A percentile compares a stretch with the other conserved stretches of the same genome.
These are phyloP conservation scores for Cettia cetti DNA, from an alignment of 2,113 vertebrate genomes.

Conservation along the genomic window DNA sequence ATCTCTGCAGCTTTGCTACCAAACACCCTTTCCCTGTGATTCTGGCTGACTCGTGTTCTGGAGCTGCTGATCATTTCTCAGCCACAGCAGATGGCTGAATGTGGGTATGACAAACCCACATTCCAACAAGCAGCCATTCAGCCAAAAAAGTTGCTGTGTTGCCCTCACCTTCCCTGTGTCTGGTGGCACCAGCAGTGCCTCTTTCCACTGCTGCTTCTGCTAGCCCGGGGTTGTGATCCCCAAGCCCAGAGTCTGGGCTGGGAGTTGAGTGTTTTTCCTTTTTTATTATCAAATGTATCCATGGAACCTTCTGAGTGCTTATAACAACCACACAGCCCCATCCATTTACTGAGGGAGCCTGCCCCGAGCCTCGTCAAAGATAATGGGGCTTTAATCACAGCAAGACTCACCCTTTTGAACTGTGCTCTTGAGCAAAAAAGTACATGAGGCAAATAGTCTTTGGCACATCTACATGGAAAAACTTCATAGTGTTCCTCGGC, in stretches of 20 bases:
- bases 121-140: neutral
- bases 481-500: neutral
- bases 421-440: neutral
- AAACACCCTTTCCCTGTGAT: neutral
- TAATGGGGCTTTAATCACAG: constrained; percentile 50
- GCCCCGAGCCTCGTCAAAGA: neutral
- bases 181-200: neutral
- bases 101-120: neutral
- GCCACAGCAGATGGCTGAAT: neutral
- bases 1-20: neutral
- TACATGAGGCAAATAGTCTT: constrained; percentile 23
- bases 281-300: neutral
- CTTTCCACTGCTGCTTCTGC: neutral
- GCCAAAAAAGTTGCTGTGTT: neutral
- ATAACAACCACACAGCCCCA: neutral
- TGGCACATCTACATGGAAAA: constrained; percentile 58
- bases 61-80: neutral
- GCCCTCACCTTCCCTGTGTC: neutral
- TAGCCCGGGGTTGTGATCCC: rapidly evolving
- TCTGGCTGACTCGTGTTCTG: neutral
- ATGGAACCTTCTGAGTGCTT: neutral
- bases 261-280: neutral
- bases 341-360: neutral
- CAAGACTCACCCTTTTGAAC: constrained; percentile 48
- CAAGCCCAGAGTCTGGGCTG: neutral